phyloP scores from a whole-genome alignment of 1,140 invertebrate genomes.

The Lepidotrigona ventralis region DNA sequence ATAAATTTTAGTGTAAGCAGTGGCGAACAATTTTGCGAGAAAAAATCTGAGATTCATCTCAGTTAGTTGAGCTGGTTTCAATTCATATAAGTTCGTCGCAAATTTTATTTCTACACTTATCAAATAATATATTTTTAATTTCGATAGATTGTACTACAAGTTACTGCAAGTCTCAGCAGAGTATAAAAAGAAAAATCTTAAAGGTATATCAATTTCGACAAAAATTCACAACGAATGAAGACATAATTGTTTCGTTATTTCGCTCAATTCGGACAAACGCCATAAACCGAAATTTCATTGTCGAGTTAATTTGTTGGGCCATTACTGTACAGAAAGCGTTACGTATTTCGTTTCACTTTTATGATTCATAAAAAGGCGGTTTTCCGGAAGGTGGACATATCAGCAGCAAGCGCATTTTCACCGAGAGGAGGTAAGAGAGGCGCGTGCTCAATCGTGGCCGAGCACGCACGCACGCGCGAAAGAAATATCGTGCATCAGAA shows the following conservation, averaged over 20 bases:
- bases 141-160: not conserved
- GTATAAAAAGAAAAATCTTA: not conserved
- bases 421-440: not conserved
- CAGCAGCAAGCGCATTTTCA: conserved; percentile 21
- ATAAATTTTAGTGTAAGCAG: not conserved
- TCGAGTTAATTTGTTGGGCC: not conserved
- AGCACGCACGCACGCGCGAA: conserved; percentile 50
- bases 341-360: not conserved
- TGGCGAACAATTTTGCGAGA: not conserved
- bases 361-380: conserved; percentile 1
- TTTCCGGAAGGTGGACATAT: conserved; percentile 15
- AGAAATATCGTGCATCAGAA: conserved; percentile 59
- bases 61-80: not conserved
- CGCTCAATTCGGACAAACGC: not conserved
- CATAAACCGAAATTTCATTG: not conserved
- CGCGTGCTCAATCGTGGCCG: conserved; percentile 57
- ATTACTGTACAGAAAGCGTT: not conserved
- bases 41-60: not conserved
- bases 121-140: not conserved
- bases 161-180: no score
- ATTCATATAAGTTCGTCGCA: not conserved
- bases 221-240: no score
- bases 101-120: not conserved
- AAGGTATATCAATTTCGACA: not conserved
- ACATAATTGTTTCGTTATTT: not conserved